Conservation (phyloP, 2,113 vertebrate genomes). For the Anhinga anhinga region DNA sequence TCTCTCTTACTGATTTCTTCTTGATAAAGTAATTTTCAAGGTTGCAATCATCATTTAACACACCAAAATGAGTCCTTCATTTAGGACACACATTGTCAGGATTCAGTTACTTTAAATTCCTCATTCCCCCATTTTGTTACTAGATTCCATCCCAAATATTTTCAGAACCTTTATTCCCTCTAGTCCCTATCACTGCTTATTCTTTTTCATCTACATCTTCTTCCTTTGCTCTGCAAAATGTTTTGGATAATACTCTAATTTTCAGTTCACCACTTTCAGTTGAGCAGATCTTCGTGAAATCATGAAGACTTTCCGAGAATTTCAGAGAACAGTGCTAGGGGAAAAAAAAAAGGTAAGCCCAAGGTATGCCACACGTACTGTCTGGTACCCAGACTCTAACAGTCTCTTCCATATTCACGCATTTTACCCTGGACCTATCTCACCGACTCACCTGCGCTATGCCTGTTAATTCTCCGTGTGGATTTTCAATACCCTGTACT, state of each 20-base stretch:
- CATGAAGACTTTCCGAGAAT: not conserved
- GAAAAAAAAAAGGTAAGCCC: not conserved
- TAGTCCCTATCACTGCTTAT: not conserved
- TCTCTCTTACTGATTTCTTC: slow-evolving; percentile 22
- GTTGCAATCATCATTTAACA: slow-evolving; percentile 30
- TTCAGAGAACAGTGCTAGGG: not conserved
- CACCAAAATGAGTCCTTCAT: not conserved
- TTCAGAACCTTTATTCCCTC: not conserved
- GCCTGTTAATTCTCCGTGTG: not conserved
- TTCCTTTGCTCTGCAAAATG: not conserved
- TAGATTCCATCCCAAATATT: not conserved
- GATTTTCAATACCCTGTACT: not conserved
- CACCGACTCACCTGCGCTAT: not conserved
- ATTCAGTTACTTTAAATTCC: not conserved
- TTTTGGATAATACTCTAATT: not conserved
- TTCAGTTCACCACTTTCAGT: not conserved
- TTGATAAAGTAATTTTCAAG: slow-evolving; percentile 30
- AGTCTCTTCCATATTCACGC: not conserved
- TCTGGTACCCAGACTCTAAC: not conserved
- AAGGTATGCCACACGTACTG: not conserved
- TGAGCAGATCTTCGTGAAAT: not conserved
- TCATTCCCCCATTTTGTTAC: not conserved
- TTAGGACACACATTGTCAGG: not conserved
- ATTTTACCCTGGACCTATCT: not conserved
- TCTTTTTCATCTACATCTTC: not conserved